Evolutionary conservation across 1,140 invertebrate species (phyloP), one percentile per base, ranked within the genome.

Genomic region (Trachymyrmex septentrionalis): DNA sequence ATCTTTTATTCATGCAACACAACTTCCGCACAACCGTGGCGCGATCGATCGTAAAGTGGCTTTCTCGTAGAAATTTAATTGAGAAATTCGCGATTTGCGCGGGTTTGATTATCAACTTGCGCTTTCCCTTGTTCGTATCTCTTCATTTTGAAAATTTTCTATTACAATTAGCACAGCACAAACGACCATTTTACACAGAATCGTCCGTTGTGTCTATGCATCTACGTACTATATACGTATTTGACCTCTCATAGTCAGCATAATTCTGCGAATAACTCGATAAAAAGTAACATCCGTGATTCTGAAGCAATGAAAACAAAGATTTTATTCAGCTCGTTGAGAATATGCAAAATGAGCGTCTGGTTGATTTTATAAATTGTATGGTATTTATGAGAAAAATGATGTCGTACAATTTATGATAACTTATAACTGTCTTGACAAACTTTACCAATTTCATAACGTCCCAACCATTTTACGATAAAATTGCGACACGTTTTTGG

Each of bases 401-500:
- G 50, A 64, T 48, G 27, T 19, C 38, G 5, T 12, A 1, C 24
- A 30, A 63, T 64, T 48, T 64, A 48, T 34, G 19, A 10, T 19
- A 76, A 59, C 16, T 76, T 72, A 72, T 27, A 6, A 71, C 9
- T 27, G 5, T 34, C 38, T 21, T 38, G 38, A 9, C 5, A 48
- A 50, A 78, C 55, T 63, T 88, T 38, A 5, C 16, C n/a, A 53
- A 78, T 67, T 71, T 59, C 64, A 24, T 27, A 24, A 71, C n/a
- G 10, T 44, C 19, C 16, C 0, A 10, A 44, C 24, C 80, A n/a
- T 34, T 55, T 19, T 21, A 61, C 71, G 53, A 77, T 21, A 19
- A 27, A 63, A 38, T 87, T 85, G 55, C 78, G 67, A 38, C 67
- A 87, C 67, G 61, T 66, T 89, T 59, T 38, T 34, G 53, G 38